These are phyloP conservation scores for Pangasius krempfi DNA, from an alignment of 2,797 vertebrate genomes.

Conservation along the genomic window DNA sequence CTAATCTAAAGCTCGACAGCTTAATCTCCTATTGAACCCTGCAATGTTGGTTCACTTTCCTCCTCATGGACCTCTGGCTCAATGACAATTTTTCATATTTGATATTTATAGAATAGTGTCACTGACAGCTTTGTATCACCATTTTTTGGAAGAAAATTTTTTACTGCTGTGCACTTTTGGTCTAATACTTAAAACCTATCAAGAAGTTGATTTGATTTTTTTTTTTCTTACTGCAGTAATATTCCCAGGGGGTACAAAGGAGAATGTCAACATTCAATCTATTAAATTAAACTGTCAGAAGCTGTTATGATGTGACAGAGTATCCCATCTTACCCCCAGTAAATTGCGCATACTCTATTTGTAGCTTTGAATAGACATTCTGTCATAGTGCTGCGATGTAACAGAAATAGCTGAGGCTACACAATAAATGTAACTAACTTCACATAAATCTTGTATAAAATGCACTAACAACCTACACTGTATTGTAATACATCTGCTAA, in stretches of 20 bases:
- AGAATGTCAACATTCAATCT: slow-evolving; percentile 12
- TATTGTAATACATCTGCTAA: background rate
- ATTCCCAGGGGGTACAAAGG: background rate
- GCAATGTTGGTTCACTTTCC: background rate
- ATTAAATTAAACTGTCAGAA: slow-evolving; percentile 17
- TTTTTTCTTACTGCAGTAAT: background rate
- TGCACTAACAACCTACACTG: background rate
- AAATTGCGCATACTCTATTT: background rate
- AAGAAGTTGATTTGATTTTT: background rate
- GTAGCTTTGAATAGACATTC: background rate
- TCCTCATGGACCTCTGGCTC: background rate
- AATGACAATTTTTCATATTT: background rate
- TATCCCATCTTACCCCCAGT: background rate
- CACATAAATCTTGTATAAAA: background rate
- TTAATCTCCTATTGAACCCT: background rate
- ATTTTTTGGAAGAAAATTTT: background rate
- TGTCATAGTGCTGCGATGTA: background rate
- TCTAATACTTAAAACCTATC: slow-evolving; percentile 1
- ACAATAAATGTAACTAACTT: background rate
- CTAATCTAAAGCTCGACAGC: background rate
- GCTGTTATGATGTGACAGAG: background rate
- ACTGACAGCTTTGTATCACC: background rate
- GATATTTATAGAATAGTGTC: background rate
- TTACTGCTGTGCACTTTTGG: background rate
- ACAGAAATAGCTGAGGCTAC: background rate